Evolutionary conservation across 2,888 invertebrate species (phyloP).

Genomic region (Tetramorium bicarinatum): DNA sequence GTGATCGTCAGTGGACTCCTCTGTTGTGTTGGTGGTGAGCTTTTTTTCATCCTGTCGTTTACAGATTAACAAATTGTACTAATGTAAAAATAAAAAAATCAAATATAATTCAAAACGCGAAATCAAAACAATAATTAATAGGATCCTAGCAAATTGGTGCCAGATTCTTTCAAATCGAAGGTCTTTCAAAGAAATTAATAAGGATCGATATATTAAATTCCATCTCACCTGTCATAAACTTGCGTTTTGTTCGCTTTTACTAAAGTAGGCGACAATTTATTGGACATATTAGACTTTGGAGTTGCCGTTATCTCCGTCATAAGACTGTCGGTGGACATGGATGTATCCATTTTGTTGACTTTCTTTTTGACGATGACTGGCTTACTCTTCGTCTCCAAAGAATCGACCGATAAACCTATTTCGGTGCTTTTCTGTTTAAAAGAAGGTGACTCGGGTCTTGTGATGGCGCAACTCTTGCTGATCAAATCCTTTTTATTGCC

Average conservation of each 20-base stretch:
- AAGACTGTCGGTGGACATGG: slow-evolving; percentile 86
- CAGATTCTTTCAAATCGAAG: no score
- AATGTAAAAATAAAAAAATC: background rate
- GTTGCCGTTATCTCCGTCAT: slow-evolving; percentile 82
- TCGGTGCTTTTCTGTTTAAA: slow-evolving; percentile 82
- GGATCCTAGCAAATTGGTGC: no score
- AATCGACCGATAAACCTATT: slow-evolving; percentile 83
- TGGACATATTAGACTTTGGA: slow-evolving; percentile 80
- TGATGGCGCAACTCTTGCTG: slow-evolving; percentile 85
- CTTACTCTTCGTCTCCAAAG: slow-evolving; percentile 81
- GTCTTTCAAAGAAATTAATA: background rate
- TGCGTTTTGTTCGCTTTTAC: slow-evolving; percentile 77
- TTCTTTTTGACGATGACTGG: slow-evolving; percentile 74
- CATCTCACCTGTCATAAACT: slow-evolving; percentile 69
- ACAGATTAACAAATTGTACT: background rate
- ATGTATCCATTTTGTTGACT: slow-evolving; percentile 82
- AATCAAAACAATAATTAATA: background rate
- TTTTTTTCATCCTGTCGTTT: slow-evolving; percentile 77
- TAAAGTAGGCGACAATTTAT: slow-evolving; percentile 83
- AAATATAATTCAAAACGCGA: background rate
- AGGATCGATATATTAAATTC: background rate
- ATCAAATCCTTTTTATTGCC: slow-evolving; percentile 76
- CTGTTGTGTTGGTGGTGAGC: slow-evolving; percentile 81
- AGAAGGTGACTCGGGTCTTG: slow-evolving; percentile 85
- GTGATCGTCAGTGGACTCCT: slow-evolving; percentile 76